phyloP scores from a whole-genome alignment of 2,797 vertebrate genomes.

The Simalia tracyae region DNA sequence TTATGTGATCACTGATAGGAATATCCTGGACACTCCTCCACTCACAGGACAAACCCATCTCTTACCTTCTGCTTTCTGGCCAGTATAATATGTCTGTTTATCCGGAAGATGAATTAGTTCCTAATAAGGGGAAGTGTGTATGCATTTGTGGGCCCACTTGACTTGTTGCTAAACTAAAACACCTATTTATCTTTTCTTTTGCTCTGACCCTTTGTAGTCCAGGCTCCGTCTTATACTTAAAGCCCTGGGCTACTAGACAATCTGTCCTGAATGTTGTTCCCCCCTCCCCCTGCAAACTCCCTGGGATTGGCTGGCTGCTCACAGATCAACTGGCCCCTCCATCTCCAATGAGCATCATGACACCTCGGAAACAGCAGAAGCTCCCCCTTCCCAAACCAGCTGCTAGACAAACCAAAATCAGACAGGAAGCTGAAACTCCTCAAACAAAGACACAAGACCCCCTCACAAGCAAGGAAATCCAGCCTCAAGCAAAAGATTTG shows the following conservation, averaged over 20 bases:
- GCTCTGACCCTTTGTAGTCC: not conserved
- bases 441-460: not conserved
- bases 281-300: not conserved
- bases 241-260: not conserved
- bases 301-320: not conserved
- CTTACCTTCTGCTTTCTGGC: not conserved
- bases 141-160: not conserved
- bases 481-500: not conserved
- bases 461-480: not conserved
- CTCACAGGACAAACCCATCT: not conserved
- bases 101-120: not conserved
- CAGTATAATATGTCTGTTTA: not conserved
- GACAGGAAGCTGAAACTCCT: not conserved
- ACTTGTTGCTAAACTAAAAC: not conserved
- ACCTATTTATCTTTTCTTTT: not conserved
- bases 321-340: not conserved
- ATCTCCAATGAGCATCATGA: not conserved
- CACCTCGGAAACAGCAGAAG: not conserved
- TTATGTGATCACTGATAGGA: not conserved
- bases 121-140: not conserved
- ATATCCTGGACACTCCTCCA: not conserved
- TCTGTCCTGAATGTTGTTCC: not conserved
- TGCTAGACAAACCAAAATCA: not conserved
- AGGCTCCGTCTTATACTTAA: not conserved
- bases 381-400: not conserved